Base-by-base conservation (phyloP, 2,888 invertebrate species). In the Lepidochrysops patricia region DNA sequence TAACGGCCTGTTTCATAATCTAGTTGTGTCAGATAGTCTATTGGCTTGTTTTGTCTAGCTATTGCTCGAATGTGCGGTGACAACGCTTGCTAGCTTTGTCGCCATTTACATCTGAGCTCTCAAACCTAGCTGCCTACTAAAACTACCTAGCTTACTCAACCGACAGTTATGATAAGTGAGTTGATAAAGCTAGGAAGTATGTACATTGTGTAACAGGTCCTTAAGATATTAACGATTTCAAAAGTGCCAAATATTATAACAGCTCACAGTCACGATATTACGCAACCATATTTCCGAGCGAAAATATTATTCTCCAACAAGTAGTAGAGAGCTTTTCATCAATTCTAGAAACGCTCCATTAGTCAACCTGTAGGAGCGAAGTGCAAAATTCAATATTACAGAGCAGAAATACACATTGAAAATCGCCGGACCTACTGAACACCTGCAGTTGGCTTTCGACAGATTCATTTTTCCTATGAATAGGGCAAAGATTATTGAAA, bases 251-350 rank as follows among this genome's bases (percentile, higher is more conserved):
- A n/a, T n/a, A n/a, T n/a, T 15, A 37, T 19, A 9, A 4, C 23
- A 43, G 9, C 43, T 43, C 19, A 19, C 9, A 43, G 19, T 43
- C 19, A 19, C 9, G 23, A 19, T 27, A 26, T 19, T 15, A 4
- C 13, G 26, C 32, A 26, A 54, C 54, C 32, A 32, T 54, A 29
- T 32, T 29, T 54, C 54, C 54, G 15, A 12, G 54, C 19, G 19
- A 54, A 54, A 54, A 54, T 54, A 54, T 54, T 54, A 32, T 54
- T 32, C 54, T 54, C 54, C 29, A 54, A 54, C 54, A 54, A 54
- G 54, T 54, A 54, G 54, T 6, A 15, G 32, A 54, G 29, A 54
- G 54, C 54, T 32, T 54, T 54, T 54, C 54, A 54, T 54, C 54
- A 54, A 54, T 54, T 54, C 54, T 54, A 54, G 54, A 54, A 54